phyloP scores from a whole-genome alignment of 2,113 vertebrate genomes.

The Archocentrus centrarchus region DNA sequence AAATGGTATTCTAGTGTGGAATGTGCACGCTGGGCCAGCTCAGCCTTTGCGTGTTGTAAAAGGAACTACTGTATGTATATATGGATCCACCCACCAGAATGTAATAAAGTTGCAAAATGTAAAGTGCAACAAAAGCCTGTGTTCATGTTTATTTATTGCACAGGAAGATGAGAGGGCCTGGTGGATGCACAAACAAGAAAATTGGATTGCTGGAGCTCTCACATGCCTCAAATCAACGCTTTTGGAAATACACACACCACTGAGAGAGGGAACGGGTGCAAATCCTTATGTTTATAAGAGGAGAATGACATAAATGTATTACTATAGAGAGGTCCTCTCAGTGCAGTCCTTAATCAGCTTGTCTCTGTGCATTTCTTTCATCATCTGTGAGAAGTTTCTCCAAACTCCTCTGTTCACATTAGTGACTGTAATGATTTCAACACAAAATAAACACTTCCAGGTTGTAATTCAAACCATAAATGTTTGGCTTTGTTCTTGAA shows the following conservation, averaged over 20 bases:
- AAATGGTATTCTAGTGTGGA: not conserved
- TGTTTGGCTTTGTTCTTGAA: not conserved
- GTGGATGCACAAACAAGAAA: not conserved
- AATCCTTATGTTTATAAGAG: not conserved
- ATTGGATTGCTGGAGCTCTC: conserved; percentile 29
- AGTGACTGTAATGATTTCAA: not conserved
- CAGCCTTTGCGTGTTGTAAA: not conserved
- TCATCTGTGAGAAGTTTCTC: not conserved
- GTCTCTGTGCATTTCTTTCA: not conserved
- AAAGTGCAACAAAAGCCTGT: not conserved
- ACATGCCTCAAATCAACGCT: conserved; percentile 44
- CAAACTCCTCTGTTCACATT: not conserved
- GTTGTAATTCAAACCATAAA: not conserved
- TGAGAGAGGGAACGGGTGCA: not conserved
- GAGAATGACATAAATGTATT: not conserved
- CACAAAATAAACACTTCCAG: not conserved
- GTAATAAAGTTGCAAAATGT: not conserved
- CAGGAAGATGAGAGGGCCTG: not conserved
- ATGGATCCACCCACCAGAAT: not conserved
- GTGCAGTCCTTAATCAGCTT: not conserved
- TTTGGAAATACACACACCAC: not conserved
- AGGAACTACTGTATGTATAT: not conserved
- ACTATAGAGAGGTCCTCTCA: not conserved
- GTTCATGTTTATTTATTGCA: conserved; percentile 17
- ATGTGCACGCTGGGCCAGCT: not conserved